Percentiles rank a stretch among this genome's conserved stretches.
phyloP scores from a whole-genome alignment of 2,113 vertebrate species.

The Sitta europaea region DNA sequence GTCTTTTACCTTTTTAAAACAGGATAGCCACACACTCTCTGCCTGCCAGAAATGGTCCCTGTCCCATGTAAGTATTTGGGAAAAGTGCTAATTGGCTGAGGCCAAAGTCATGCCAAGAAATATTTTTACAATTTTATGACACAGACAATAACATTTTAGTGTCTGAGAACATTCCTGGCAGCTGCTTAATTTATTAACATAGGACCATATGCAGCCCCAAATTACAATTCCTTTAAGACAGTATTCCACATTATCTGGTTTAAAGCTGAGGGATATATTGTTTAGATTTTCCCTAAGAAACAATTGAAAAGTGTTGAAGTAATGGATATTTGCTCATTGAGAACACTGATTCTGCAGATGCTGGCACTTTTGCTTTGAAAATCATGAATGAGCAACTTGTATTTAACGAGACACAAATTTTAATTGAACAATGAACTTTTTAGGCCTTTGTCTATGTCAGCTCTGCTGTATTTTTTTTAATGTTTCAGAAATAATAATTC shows the following conservation, averaged over 20 bases:
- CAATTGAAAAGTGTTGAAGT: not conserved
- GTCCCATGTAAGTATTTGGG: not conserved
- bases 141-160: not conserved
- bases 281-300: conserved; percentile 36
- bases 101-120: not conserved
- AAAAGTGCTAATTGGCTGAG: not conserved
- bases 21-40: not conserved
- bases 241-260: not conserved
- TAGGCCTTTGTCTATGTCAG: not conserved
- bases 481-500: not conserved
- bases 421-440: conserved; percentile 32
- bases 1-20: not conserved
- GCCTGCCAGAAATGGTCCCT: not conserved
- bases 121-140: not conserved
- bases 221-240: conserved; percentile 6
- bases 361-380: conserved; percentile 7
- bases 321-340: conserved; percentile 23
- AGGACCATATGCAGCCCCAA: not conserved
- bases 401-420: not conserved
- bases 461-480: not conserved
- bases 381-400: not conserved
- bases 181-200: not conserved
- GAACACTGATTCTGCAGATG: not conserved
- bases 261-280: not conserved
- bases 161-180: not conserved